Evolutionary conservation across 92 coral and sea anemone genomes (phyloP).

Genomic region (Palythoa grandis): DNA sequence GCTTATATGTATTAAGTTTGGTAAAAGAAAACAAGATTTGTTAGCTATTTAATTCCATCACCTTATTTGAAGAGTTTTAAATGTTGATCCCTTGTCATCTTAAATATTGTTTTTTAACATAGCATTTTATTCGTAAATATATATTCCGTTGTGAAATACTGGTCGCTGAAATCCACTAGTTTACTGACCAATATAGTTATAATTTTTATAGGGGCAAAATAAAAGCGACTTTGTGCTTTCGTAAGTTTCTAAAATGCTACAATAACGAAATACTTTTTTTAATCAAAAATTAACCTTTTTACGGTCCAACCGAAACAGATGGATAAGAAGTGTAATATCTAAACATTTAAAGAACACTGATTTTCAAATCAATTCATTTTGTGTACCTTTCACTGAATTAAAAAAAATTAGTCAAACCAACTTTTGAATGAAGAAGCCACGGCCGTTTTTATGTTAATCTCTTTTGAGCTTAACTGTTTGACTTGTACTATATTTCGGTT

Average conservation of each 20-base stretch:
- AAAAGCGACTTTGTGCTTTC: neutral
- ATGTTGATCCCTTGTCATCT: slow-evolving; percentile 23
- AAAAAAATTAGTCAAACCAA: neutral
- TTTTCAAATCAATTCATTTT: neutral
- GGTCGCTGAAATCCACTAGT: neutral
- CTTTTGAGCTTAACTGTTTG: neutral
- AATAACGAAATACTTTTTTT: neutral
- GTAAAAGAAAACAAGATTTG: slow-evolving; percentile 32
- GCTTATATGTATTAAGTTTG: neutral
- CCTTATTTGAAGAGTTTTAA: slow-evolving; percentile 33
- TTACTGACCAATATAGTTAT: neutral
- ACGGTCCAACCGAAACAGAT: neutral
- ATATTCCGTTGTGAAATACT: slow-evolving; percentile 17
- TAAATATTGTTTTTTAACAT: slow-evolving; percentile 6
- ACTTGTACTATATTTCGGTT: neutral
- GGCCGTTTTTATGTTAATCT: neutral
- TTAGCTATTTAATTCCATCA: slow-evolving; percentile 12
- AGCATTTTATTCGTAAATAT: neutral
- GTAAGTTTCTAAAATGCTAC: neutral
- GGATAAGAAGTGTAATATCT: neutral
- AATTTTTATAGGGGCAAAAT: neutral
- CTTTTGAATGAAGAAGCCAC: neutral
- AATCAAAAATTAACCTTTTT: neutral
- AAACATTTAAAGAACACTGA: neutral
- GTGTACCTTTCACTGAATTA: neutral